phyloP scores from a whole-genome alignment of 2,888 invertebrate species.

The Lepidonotus clava region DNA sequence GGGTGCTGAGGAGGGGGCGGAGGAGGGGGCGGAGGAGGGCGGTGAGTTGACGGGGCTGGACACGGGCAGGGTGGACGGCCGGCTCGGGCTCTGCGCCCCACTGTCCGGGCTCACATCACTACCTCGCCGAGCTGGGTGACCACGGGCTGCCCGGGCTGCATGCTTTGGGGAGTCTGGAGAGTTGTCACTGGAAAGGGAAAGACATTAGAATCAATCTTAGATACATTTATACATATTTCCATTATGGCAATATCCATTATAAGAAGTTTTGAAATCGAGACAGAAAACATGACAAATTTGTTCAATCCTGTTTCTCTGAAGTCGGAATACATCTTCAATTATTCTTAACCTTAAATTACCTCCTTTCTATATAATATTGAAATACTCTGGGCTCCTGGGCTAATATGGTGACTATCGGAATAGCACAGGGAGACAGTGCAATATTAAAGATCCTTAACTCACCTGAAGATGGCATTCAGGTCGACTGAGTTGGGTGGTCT shows the following conservation, averaged over 20 bases:
- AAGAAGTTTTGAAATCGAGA: too few relatives aligned
- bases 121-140: not conserved
- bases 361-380: too few relatives aligned
- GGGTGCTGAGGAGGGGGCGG: constrained; percentile 84
- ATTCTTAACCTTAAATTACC: too few relatives aligned
- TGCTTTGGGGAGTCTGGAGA: constrained; percentile 54
- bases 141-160: not conserved
- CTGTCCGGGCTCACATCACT: constrained; percentile 37
- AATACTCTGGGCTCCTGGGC: too few relatives aligned
- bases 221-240: too few relatives aligned
- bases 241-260: too few relatives aligned
- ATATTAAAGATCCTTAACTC: constrained; percentile 17
- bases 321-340: too few relatives aligned
- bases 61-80: constrained; percentile 70
- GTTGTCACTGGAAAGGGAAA: constrained; percentile 45
- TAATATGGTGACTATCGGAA: too few relatives aligned
- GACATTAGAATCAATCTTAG: not conserved
- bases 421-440: too few relatives aligned
- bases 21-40: constrained; percentile 74
- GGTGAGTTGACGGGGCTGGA: constrained; percentile 75
- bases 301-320: too few relatives aligned
- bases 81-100: constrained; percentile 57
- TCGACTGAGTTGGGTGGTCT: constrained; percentile 59
- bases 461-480: constrained; percentile 62
- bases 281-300: too few relatives aligned